Evolutionary conservation across 2,113 vertebrate species (phyloP).

Genomic region (Bucco capensis): DNA sequence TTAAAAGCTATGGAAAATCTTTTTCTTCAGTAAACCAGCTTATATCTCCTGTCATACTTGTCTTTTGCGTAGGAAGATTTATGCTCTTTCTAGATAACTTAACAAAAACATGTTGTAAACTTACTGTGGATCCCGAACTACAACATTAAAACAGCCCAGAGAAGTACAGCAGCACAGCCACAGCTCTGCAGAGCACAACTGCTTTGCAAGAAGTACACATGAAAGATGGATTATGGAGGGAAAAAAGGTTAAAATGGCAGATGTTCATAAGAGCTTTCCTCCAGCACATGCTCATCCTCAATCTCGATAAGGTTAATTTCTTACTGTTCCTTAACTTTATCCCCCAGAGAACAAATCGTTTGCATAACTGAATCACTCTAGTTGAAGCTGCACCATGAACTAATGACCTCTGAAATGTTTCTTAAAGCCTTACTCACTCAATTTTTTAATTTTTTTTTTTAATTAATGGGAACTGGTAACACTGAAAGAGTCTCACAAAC

Average conservation of each 20-base stretch:
- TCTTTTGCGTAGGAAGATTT: not conserved
- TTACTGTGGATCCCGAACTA: not conserved
- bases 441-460: too few relatives aligned
- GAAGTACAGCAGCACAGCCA: not conserved
- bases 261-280: not conserved
- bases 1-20: not conserved
- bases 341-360: not conserved
- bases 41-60: not conserved
- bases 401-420: not conserved
- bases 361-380: not conserved
- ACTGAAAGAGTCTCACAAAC: not conserved
- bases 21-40: not conserved
- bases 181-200: not conserved
- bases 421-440: not conserved
- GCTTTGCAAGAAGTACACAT: not conserved
- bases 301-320: not conserved
- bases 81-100: not conserved
- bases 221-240: not conserved
- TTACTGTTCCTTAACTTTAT: not conserved
- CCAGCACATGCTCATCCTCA: not conserved
- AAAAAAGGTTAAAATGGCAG: not conserved
- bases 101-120: not conserved
- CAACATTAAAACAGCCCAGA: not conserved
- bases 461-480: not conserved
- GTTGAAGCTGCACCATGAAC: not conserved